Evolutionary conservation across 2,888 invertebrate species (phyloP), one percentile per base, ranked within the genome.

Genomic region (Plebejus argus): DNA sequence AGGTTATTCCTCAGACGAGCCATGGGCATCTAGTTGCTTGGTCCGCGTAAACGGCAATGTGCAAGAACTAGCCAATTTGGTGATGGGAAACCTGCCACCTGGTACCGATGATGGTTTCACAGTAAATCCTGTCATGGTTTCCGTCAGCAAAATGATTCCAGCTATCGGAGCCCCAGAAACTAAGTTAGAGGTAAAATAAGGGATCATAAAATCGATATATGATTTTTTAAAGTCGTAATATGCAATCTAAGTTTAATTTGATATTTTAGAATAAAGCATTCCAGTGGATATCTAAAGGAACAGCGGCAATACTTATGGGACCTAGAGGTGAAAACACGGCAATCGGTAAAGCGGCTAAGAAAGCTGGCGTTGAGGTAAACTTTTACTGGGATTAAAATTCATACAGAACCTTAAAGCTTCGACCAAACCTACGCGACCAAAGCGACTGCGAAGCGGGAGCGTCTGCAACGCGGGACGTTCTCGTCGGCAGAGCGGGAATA

Each of bases 271-370:
- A 87, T 80, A 91, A 90, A 79, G 90, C 87, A 0, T 93, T 88
- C 81, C 86, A 90, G 76, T 94, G 94, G 94, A 90, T 94, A 56
- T 83, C 84, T 0, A 91, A 91, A 76, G 88, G 89, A 2, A 90
- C 92, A 0, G 91, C 92, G 0, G 93, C 93, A 12, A 89, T 93
- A 1, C 83, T 94, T 88, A 87, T 90, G 89, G 94, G 94, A 0
- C 92, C 93, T 0, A 87, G 94, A 1, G 92, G 93, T 0, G 92
- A 93, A 80, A 90, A 92, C 82, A 83, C 88, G 0, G 93, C 93
- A 0, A 84, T 91, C 4, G 93, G 93, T 0, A 93, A 92, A 76
- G 84, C 88, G 0, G 91, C 91, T 0, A 85, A 83, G 12, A 90
- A 85, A 72, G 87, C 88, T 76, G 89, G 89, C 0, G 83, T 92